Percentiles rank a stretch among this genome's conserved stretches.
Evolutionary conservation across 2,888 invertebrate species (phyloP).

Genomic region (Pandemis corylana): DNA sequence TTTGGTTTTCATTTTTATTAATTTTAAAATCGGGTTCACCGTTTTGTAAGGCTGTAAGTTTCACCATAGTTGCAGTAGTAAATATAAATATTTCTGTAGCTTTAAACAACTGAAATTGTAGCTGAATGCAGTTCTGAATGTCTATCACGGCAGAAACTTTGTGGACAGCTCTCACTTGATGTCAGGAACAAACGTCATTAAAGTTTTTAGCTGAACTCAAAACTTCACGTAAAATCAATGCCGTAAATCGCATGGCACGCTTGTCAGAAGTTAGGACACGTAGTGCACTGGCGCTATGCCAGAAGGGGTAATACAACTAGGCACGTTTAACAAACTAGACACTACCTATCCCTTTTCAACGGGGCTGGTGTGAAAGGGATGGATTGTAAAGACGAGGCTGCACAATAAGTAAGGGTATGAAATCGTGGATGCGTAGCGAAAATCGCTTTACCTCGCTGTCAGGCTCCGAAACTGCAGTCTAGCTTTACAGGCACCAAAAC

Average conservation of each 20-base stretch:
- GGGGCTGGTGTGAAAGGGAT: background rate
- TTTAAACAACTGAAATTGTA: background rate
- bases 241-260: slow-evolving; percentile 49
- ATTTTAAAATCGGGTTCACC: too few species aligned
- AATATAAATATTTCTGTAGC: too few species aligned
- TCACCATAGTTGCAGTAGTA: too few species aligned
- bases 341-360: background rate
- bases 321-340: background rate
- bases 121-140: background rate
- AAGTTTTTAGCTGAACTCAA: slow-evolving; percentile 13
- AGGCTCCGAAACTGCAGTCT: slow-evolving; percentile 24
- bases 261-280: slow-evolving; percentile 54
- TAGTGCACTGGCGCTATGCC: slow-evolving; percentile 50
- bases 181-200: slow-evolving; percentile 3
- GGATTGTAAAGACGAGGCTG: background rate
- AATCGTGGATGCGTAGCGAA: slow-evolving; percentile 49
- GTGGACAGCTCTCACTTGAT: background rate
- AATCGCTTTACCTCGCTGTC: slow-evolving; percentile 51
- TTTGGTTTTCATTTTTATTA: too few species aligned
- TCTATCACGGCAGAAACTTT: background rate
- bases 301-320: slow-evolving; percentile 38
- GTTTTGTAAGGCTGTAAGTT: too few species aligned
- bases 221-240: slow-evolving; percentile 42
- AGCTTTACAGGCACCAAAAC: slow-evolving; percentile 31
- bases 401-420: background rate